Base-by-base conservation (phyloP, 2,888 invertebrate species). In the Selenia dentaria region DNA sequence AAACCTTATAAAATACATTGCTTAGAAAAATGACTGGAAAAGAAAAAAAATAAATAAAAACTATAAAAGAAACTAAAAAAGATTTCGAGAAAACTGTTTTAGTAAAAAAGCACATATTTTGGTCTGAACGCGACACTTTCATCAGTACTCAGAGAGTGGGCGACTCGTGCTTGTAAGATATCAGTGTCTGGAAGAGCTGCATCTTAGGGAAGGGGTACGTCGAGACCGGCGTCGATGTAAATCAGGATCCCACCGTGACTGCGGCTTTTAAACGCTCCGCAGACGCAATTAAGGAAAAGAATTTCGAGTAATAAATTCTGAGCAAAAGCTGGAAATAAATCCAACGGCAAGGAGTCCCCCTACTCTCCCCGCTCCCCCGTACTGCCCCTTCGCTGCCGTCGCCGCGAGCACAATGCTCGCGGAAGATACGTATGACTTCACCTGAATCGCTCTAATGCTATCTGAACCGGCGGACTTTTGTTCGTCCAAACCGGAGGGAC, bases 271-370 rank as follows among this genome's bases (percentile, higher is more conserved):
- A 59, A 47, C 40, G 54, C 54, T 52, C 42, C 43, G 29, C 28
- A 47, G 46, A 48, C 54, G 55, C 49, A 58, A 61, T 64, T 62
- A 62, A 58, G 44, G 53, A 55, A 64, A 65, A 62, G 35, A 65
- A 62, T 64, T 56, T 50, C 48, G 41, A 47, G 54, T 35, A 39
- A 56, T 62, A 61, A 64, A 64, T 62, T 51, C 32, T 22, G 42
- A 34, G 28, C 24, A 31, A 50, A 53, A 51, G 53, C 51, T 38
- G 41, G 29, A 35, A 50, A 54, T 54, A 57, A 49, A 58, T 46
- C 43, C 14, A 16, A 13, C 33, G 10, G 8, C 33, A 20, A 33
- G 33, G 27, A 40, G 33, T 20, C 3, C 10, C n/a, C 16, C 18
- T 25, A 25, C 16, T 4, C 3, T 8, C n/a, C 11, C n/a, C 27